phyloP scores from a whole-genome alignment of 1,140 invertebrate species.

The Pararge aegeria region DNA sequence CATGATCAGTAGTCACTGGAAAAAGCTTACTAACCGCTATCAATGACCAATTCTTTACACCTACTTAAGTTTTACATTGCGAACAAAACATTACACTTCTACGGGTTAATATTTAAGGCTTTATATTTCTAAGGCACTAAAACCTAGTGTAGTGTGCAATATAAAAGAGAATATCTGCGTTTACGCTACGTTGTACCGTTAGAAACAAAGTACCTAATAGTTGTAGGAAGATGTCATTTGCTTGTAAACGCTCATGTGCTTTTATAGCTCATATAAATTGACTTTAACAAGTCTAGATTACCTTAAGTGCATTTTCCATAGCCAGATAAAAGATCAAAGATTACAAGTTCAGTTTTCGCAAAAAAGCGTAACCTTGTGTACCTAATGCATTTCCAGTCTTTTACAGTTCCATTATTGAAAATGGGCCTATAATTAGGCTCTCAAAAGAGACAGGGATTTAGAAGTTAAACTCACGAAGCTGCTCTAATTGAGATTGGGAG shows the following conservation, averaged over 20 bases:
- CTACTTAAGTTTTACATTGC: no score
- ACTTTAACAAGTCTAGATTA: conserved; percentile 9
- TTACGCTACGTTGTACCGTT: conserved; percentile 3
- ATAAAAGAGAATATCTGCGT: background rate
- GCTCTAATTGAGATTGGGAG: no score
- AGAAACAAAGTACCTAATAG: conserved; percentile 17
- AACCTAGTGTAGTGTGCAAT: background rate
- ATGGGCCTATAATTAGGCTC: no score
- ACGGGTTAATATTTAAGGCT: background rate
- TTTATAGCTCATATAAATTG: conserved; percentile 16
- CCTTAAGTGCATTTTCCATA: background rate
- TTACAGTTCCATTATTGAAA: no score
- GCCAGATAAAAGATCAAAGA: no score
- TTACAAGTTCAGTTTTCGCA: background rate
- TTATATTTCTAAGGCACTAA: background rate
- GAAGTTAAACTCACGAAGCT: no score
- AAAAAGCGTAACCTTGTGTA: background rate
- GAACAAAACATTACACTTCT: no score
- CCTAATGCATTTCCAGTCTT: no score
- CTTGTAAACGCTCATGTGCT: conserved; percentile 12
- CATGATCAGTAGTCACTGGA: no score
- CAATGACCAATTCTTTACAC: no score
- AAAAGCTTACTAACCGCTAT: no score
- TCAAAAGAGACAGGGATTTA: no score
- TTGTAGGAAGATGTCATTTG: conserved; percentile 13